Percentiles rank a stretch among this genome's conserved stretches.
These are phyloP conservation scores for Lepidurus packardi DNA, from an alignment of 1,140 invertebrate genomes.

Conservation along the genomic window DNA sequence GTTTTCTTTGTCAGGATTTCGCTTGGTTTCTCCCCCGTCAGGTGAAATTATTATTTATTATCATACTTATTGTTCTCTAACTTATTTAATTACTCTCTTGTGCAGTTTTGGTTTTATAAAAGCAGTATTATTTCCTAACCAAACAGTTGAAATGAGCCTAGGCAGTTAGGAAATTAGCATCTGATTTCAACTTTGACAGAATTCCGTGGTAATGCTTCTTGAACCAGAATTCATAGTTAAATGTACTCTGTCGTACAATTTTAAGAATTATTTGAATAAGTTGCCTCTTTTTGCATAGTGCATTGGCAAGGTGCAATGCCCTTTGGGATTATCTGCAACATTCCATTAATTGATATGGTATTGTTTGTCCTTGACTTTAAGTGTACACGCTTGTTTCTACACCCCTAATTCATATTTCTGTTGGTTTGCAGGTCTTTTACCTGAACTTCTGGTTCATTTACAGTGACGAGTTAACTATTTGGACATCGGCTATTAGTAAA, in stretches of 20 bases:
- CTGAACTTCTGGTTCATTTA: background rate
- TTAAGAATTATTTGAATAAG: too few species aligned
- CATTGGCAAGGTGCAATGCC: too few species aligned
- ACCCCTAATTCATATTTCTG: background rate
- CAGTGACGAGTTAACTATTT: background rate
- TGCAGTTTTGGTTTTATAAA: too few species aligned
- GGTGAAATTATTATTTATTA: background rate
- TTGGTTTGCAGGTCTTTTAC: slow-evolving; percentile 13
- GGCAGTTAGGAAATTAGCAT: too few species aligned
- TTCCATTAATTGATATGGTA: background rate
- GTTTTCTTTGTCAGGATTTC: background rate
- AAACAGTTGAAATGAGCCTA: too few species aligned
- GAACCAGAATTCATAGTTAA: too few species aligned
- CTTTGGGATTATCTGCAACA: background rate
- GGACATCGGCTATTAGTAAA: background rate
- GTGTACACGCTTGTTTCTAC: too few species aligned
- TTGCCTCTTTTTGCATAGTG: too few species aligned
- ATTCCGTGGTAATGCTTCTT: too few species aligned
- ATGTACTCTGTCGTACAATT: background rate
- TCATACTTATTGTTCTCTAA: background rate
- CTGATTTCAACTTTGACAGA: too few species aligned
- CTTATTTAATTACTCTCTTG: too few species aligned
- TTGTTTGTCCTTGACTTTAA: background rate
- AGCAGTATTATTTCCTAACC: too few species aligned
- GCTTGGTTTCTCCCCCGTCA: background rate